Conservation (phyloP, 2,888 invertebrate genomes). For the Apoda limacodes region DNA sequence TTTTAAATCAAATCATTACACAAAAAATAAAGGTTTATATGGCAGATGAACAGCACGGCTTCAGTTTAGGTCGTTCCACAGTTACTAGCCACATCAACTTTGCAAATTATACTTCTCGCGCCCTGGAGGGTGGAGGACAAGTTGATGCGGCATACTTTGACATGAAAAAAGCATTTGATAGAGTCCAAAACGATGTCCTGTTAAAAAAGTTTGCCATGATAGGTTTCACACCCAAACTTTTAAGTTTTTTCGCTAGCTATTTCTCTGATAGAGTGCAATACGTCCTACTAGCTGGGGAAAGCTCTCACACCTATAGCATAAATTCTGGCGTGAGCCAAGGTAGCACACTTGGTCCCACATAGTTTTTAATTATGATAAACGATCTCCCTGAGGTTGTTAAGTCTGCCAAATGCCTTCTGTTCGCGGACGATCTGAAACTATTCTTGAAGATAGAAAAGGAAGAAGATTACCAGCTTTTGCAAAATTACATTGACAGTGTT, state of each 20-base stretch:
- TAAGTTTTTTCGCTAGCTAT: constrained; percentile 6
- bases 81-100: constrained; percentile 3
- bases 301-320: background rate
- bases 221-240: constrained; percentile 4
- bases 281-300: background rate
- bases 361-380: constrained; percentile 9
- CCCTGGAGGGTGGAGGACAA: constrained; percentile 5
- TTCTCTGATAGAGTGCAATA: constrained; percentile 5
- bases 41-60: constrained; percentile 4
- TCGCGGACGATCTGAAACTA: constrained; percentile 7
- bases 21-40: background rate
- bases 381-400: constrained; percentile 6
- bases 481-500: constrained; percentile 4
- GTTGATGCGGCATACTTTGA: constrained; percentile 12
- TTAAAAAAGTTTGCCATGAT: constrained; percentile 2
- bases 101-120: constrained; percentile 1
- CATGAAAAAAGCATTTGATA: constrained; percentile 10
- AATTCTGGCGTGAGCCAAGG: background rate
- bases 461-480: constrained; percentile 1
- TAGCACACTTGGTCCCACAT: constrained; percentile 2
- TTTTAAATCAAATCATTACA: constrained; percentile 1
- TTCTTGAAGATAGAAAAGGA: background rate
- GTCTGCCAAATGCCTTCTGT: constrained; percentile 5
- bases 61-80: constrained; percentile 5
- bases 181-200: constrained; percentile 4